Percentiles rank a stretch among this genome's conserved stretches.
These are phyloP conservation scores for Amyelois transitella DNA, from an alignment of 1,140 invertebrate genomes.

Conservation along the genomic window DNA sequence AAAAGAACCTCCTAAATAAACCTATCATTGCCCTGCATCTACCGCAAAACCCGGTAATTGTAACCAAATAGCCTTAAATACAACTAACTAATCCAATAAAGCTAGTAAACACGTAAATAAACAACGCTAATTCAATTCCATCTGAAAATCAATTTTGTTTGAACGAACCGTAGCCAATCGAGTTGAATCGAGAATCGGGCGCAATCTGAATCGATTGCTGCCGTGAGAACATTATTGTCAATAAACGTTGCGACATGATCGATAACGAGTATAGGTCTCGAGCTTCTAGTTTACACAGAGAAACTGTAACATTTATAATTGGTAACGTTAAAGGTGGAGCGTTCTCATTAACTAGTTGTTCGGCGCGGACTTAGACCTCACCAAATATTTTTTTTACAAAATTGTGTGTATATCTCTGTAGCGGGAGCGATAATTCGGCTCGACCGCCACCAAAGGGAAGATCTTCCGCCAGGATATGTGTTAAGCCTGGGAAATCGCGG, in stretches of 20 bases:
- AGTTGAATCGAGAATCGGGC: neutral
- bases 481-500: no score
- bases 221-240: conserved; percentile 38
- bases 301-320: no score
- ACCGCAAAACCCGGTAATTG: neutral
- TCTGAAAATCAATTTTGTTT: neutral
- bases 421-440: no score
- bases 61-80: neutral
- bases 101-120: neutral
- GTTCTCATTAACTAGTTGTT: no score
- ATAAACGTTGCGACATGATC: conserved; percentile 23
- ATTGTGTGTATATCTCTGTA: no score
- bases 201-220: neutral
- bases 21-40: neutral
- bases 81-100: neutral
- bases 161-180: neutral
- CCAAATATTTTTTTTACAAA: no score
- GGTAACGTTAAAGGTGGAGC: no score
- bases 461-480: no score
- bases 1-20: no score
- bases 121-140: neutral
- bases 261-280: conserved; percentile 36
- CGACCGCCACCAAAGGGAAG: no score
- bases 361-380: no score
- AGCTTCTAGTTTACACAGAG: neutral